phyloP scores from a whole-genome alignment of 1,140 invertebrate genomes.

The Palaemon carinicauda region DNA sequence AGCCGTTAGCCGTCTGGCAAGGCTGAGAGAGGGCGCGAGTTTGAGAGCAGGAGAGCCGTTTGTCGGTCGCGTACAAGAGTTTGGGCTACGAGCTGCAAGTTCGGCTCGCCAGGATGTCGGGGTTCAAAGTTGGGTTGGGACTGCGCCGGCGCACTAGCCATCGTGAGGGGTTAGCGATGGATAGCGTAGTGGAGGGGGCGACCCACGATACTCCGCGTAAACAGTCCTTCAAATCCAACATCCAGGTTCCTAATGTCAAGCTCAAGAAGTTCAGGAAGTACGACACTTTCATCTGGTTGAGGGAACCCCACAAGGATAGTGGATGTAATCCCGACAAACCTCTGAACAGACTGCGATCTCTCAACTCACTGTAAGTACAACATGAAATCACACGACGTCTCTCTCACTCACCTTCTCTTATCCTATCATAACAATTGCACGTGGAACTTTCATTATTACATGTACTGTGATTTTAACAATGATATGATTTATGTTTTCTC shows the following conservation, averaged over 20 bases:
- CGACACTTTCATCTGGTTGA: slow-evolving; percentile 58
- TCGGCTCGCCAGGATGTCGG: slow-evolving; percentile 46
- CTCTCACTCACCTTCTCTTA: not conserved
- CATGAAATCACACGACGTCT: not conserved
- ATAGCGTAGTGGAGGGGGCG: slow-evolving; percentile 41
- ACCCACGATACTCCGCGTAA: slow-evolving; percentile 45
- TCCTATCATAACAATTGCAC: not conserved
- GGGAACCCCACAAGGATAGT: slow-evolving; percentile 54
- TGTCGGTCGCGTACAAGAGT: slow-evolving; percentile 26
- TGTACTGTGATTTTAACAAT: not conserved
- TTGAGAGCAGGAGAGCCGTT: not conserved
- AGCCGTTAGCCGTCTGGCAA: not conserved
- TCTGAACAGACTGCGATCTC: slow-evolving; percentile 58
- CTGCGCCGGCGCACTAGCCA: slow-evolving; percentile 56
- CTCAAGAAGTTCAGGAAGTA: slow-evolving; percentile 58
- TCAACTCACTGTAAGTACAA: slow-evolving; percentile 58
- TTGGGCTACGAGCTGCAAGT: not conserved
- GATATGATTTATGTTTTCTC: not conserved
- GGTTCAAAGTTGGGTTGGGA: slow-evolving; percentile 58
- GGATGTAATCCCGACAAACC: slow-evolving; percentile 46
- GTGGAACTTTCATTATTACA: not conserved
- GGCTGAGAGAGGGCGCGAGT: not conserved
- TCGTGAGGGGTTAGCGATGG: slow-evolving; percentile 53
- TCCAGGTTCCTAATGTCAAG: slow-evolving; percentile 45
- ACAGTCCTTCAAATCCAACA: slow-evolving; percentile 54